A percentile compares a stretch with the other conserved stretches of the same genome.
phyloP scores from a whole-genome alignment of 2,797 vertebrate genomes.

The Parambassis ranga region DNA sequence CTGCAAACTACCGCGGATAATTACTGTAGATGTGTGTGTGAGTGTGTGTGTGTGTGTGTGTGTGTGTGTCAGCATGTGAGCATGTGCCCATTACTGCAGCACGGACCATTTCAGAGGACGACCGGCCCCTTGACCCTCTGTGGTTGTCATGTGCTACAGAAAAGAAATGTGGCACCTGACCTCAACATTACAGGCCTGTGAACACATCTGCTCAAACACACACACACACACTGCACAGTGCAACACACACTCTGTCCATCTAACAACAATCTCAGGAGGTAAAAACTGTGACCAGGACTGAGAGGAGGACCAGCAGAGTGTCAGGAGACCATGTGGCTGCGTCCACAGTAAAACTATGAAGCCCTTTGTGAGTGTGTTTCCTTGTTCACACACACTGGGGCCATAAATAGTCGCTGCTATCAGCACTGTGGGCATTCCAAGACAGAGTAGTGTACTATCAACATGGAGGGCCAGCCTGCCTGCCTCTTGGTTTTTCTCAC shows the following conservation, averaged over 20 bases:
- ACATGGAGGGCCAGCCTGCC: constrained; percentile 39
- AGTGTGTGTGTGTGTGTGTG: neutral
- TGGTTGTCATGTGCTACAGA: constrained; percentile 48
- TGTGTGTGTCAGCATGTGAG: neutral
- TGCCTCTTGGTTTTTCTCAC: constrained; percentile 55
- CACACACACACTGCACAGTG: constrained; percentile 14
- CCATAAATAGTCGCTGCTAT: constrained; percentile 70
- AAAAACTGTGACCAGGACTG: no score
- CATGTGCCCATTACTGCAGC: neutral
- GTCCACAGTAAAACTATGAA: constrained; percentile 28
- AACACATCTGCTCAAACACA: constrained; percentile 19
- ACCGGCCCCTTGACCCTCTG: constrained; percentile 22
- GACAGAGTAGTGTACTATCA: constrained; percentile 49
- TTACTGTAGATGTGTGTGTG: neutral
- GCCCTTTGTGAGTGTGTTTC: constrained; percentile 33
- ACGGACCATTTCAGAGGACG: constrained; percentile 1
- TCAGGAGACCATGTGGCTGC: constrained; percentile 13
- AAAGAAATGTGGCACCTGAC: constrained; percentile 64
- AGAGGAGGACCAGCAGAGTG: neutral
- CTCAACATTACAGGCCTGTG: constrained; percentile 56
- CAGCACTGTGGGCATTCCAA: constrained; percentile 64
- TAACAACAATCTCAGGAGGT: neutral
- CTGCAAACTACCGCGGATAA: no score
- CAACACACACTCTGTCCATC: no score
- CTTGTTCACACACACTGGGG: constrained; percentile 61